Evolutionary conservation across 2,888 invertebrate species (phyloP).

Genomic region (Acanthosoma haemorrhoidale): DNA sequence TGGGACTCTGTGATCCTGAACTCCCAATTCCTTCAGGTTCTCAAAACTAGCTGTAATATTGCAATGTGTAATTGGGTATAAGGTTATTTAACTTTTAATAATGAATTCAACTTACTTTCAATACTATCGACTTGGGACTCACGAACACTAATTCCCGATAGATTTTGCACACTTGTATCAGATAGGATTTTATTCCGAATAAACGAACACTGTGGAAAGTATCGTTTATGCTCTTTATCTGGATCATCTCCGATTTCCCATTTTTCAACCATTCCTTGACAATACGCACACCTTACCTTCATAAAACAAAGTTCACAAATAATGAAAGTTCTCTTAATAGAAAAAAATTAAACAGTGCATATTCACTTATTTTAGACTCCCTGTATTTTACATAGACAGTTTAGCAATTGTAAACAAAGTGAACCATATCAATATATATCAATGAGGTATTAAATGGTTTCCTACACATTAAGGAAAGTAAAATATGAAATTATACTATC

Average conservation of each 20-base stretch:
- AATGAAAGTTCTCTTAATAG: neutral
- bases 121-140: conserved; percentile 12
- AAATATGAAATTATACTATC: no score
- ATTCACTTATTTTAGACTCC: neutral
- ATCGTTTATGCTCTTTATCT: conserved; percentile 59
- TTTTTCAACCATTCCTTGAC: conserved; percentile 61
- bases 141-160: conserved; percentile 25
- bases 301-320: conserved; percentile 1
- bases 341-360: neutral
- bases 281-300: conserved; percentile 75
- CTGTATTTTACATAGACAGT: neutral
- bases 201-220: conserved; percentile 53
- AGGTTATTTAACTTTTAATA: neutral
- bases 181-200: neutral
- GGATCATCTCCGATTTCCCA: conserved; percentile 67
- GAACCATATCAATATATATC: no score
- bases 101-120: conserved; percentile 26
- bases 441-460: no score
- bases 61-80: neutral
- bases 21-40: conserved; percentile 54
- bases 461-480: no score
- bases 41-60: conserved; percentile 36
- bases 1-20: conserved; percentile 56
- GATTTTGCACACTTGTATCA: neutral
- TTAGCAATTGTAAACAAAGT: no score